Evolutionary conservation across 2,797 vertebrate species (phyloP), one percentile per base, ranked within the genome.

Genomic region (Scomberomorus guttatus): DNA sequence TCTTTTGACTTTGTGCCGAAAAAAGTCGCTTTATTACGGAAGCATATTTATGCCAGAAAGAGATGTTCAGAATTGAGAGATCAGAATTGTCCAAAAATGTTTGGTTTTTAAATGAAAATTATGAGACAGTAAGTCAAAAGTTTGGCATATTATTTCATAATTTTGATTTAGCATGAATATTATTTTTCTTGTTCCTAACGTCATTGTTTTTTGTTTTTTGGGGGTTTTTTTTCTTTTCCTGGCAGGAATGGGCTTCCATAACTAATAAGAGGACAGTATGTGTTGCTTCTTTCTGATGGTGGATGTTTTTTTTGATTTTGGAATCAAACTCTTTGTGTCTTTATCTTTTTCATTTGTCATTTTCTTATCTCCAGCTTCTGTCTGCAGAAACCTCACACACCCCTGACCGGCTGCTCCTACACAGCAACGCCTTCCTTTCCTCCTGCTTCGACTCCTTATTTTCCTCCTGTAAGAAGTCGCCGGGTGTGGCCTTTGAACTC

Each of bases 401-500:
- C 78, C 72, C n/a, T 63, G 27, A 54, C 46, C 25, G 0, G 2
- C 75, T 58, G 32, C 58, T 66, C 11, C 44, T 34, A 29, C n/a
- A 8, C 62, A 64, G 46, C 39, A 37, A 18, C 39, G 1, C 1
- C 42, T 50, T 52, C 63, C n/a, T 46, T 57, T 72, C 57, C 39
- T 66, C 65, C 63, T 64, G 29, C 58, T 58, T 71, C 63, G 7
- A 3, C 56, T 64, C 58, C 27, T 18, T 25, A 24, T 76, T 75
- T 55, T 72, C 66, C 60, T 52, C 57, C 39, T 7, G 25, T 15
- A 59, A 27, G 27, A 65, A 80, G 44, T 63, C 61, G 58, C 44
- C 6, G 27, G 37, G 48, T 63, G 65, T 1, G 22, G 22, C 60
- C 69, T 80, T 52, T 80, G 62, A 82, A 68, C 83, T 46, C 52